Conservation (phyloP, 1,140 invertebrate species). For the Vollenhovia emeryi region DNA sequence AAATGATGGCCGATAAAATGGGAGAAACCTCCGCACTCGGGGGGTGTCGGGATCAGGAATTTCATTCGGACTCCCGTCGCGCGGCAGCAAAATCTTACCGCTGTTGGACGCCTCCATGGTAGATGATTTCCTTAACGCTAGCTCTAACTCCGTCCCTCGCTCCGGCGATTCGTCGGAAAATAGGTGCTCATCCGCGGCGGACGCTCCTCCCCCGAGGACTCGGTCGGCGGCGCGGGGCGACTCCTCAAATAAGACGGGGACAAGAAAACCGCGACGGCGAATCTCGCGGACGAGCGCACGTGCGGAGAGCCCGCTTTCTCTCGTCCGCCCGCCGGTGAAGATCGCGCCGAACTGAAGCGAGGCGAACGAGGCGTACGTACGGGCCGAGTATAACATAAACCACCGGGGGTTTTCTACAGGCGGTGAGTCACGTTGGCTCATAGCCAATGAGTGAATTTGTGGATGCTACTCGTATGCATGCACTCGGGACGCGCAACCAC, state of each 20-base stretch:
- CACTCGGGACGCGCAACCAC: constrained; percentile 54
- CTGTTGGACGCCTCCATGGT: constrained; percentile 31
- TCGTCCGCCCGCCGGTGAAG: constrained; percentile 69
- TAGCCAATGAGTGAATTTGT: constrained; percentile 76
- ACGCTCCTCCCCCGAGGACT: not conserved
- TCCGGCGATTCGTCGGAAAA: not conserved
- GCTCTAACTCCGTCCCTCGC: not conserved
- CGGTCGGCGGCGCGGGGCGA: not conserved
- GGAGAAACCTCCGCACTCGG: not conserved
- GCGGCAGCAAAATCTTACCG: constrained; percentile 17
- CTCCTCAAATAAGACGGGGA: not conserved
- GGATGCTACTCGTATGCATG: constrained; percentile 61
- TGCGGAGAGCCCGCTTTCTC: not conserved
- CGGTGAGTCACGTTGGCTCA: constrained; percentile 83
- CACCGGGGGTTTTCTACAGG: constrained; percentile 81
- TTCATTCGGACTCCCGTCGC: not conserved
- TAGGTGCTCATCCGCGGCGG: not conserved
- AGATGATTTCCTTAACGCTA: not conserved
- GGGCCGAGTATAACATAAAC: constrained; percentile 71
- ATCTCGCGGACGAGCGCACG: constrained; percentile 10
- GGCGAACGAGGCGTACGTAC: constrained; percentile 72
- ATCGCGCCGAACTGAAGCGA: constrained; percentile 80
- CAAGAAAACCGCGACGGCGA: not conserved
- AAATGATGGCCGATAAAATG: not conserved
- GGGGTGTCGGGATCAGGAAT: not conserved